A percentile compares a stretch with the other conserved stretches of the same genome.
These are phyloP conservation scores for Halictus rubicundus DNA, from an alignment of 1,140 invertebrate species.

Conservation along the genomic window DNA sequence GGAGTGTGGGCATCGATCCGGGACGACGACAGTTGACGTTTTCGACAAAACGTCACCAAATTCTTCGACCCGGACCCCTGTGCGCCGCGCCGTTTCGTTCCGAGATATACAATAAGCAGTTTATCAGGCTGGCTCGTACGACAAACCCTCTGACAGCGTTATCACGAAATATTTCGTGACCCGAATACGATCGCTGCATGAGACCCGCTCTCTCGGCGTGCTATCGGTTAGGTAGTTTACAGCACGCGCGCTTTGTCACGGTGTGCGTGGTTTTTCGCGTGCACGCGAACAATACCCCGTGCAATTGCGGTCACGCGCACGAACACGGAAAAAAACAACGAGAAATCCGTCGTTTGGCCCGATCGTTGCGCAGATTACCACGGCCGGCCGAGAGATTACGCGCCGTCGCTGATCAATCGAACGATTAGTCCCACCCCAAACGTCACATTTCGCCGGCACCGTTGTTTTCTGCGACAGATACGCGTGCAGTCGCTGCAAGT, in stretches of 20 bases:
- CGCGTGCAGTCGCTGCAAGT: constrained; percentile 58
- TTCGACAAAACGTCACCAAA: too few species aligned
- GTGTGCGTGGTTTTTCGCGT: too few species aligned
- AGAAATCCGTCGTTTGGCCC: constrained; percentile 8
- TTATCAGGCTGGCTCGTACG: constrained; percentile 52
- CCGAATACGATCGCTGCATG: constrained; percentile 63
- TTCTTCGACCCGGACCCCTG: too few species aligned
- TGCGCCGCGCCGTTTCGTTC: background rate
- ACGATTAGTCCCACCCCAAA: constrained; percentile 31
- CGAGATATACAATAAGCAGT: constrained; percentile 30
- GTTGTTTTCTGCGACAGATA: background rate
- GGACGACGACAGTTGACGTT: too few species aligned
- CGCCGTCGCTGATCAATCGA: constrained; percentile 43
- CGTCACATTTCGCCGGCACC: background rate
- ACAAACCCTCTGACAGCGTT: constrained; percentile 59
- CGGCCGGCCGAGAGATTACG: constrained; percentile 45
- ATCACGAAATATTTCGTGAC: constrained; percentile 72
- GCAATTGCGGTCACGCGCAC: constrained; percentile 38
- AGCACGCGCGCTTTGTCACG: constrained; percentile 22
- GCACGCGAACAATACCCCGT: background rate
- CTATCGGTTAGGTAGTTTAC: constrained; percentile 52
- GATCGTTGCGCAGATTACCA: constrained; percentile 16
- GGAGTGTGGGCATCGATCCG: too few species aligned
- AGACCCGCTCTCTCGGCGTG: constrained; percentile 38
- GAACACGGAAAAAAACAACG: constrained; percentile 29